These are phyloP conservation scores for Hozukius guyotensis DNA, from an alignment of 2,797 vertebrate genomes.

Conservation along the genomic window DNA sequence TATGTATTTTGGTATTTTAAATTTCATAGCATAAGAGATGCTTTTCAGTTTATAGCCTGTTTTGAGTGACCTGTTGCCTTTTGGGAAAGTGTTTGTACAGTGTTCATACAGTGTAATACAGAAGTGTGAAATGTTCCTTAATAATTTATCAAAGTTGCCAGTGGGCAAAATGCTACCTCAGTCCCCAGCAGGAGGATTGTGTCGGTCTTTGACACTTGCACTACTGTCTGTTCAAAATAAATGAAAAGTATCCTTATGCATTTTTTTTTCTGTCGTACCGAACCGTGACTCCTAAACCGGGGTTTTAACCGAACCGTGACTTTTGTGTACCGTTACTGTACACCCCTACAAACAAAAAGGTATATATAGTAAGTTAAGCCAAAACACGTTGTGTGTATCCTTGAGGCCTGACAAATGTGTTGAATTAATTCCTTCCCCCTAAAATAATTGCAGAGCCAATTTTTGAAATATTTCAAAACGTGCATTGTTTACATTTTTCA, in stretches of 20 bases:
- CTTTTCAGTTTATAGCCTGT: background rate
- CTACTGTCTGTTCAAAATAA: background rate
- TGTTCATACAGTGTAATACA: background rate
- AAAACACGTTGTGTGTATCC: no score
- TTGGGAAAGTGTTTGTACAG: background rate
- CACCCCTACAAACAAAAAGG: no score
- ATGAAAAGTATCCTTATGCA: background rate
- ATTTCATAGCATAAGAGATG: background rate
- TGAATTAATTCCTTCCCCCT: background rate
- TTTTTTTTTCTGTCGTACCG: background rate
- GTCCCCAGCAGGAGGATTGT: background rate
- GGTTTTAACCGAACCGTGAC: background rate
- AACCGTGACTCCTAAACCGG: background rate
- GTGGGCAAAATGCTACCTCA: background rate
- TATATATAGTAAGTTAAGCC: no score
- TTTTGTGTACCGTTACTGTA: no score
- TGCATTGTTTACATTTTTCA: background rate
- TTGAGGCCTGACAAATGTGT: background rate
- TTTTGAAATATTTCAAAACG: no score
- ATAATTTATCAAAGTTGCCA: background rate
- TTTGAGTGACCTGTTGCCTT: background rate
- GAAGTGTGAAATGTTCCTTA: background rate
- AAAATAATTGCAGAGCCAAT: no score
- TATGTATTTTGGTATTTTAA: background rate
- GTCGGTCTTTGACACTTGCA: background rate